Evolutionary conservation across 2,888 invertebrate genomes (phyloP), one percentile per base, ranked within the genome.

Genomic region (Malthinus flaveolus): DNA sequence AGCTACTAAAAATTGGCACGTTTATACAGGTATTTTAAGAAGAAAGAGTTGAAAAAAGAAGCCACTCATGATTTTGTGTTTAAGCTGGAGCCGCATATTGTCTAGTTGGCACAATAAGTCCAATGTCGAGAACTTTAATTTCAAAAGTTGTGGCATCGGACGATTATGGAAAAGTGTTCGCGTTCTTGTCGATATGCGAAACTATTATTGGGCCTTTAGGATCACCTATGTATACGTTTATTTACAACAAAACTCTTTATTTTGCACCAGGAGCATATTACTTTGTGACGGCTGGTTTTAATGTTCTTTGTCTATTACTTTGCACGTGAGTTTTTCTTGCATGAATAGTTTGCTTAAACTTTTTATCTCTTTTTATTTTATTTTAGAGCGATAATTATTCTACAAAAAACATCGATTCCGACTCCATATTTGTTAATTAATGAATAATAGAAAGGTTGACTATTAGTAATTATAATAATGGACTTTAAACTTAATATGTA

Each of bases 121-220:
- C 88, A 0, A 78, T 87, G 61, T 75, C 84, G 42, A 79, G 86
- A 50, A 82, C 87, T 0, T 76, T 85, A 59, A 70, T 88, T 32
- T 84, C 87, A 1, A 87, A 87, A 73, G 80, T 82, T 32, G 79
- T 87, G 10, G 82, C 84, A 1, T 64, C 78, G 7, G 81, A 84
- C 53, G 88, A 88, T 65, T 79, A 84, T 7, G 84, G 83, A 72
- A 79, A 80, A 78, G 83, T 89, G 15, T 90, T 89, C 71, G 84
- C 90, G 0, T 76, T 90, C 49, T 83, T 87, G 71, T 83, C 87
- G 31, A 83, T 85, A 3, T 70, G 87, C 31, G 90, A 90, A 76
- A 85, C 87, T n/a, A 66, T 84, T 37, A 80, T 84, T 23, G 86
- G 87, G 0, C 78, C 90, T 48, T 67, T 84, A 1, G 81, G 87